Evolutionary conservation across 2,113 vertebrate genomes (phyloP), one percentile per base, ranked within the genome.

Genomic region (Chaetura pelagica): DNA sequence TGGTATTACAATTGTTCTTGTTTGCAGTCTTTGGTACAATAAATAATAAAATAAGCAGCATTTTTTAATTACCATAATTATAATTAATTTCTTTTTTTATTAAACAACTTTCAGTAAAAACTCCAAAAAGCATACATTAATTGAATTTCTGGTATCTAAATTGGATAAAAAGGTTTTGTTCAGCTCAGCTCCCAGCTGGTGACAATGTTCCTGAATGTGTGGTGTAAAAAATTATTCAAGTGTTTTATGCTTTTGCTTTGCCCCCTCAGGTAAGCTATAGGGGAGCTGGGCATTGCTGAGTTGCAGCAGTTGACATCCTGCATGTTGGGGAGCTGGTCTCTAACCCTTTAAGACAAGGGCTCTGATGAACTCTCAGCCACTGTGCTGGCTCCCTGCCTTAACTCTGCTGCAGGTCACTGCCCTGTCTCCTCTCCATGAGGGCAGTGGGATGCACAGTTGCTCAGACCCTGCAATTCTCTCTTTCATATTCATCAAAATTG

Each of bases 201-300:
- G 34, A 4, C 8, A 42, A 29, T 38, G 11, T 2, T n/a, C n/a
- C 34, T 29, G 44, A n/a, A 66, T 2, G 0, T 4, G 5, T 30
- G 18, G 14, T 35, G 18, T 26, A 19, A 46, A 83, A 74, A 74
- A 55, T 40, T 15, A 40, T 13, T 81, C 20, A 7, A 6, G 4
- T 2, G 2, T 19, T 19, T 64, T 34, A 66, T 58, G 68, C 21
- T 27, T 12, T 51, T 1, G 1, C 34, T 84, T 29, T n/a, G 38
- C 4, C 14, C 5, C 30, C 16, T 16, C 3, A 14, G 44, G 15
- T 77, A 23, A 61, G 24, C 8, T 61, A 2, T 14, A 14, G 7
- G 14, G 26, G 16, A 62, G 19, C 4, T 8, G 4, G 42, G 11
- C 54, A 19, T 11, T 29, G 27, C 62, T 2, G 2, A 52, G 35